phyloP scores from a whole-genome alignment of 2,797 vertebrate genomes.

The Eulemur albifrons region DNA sequence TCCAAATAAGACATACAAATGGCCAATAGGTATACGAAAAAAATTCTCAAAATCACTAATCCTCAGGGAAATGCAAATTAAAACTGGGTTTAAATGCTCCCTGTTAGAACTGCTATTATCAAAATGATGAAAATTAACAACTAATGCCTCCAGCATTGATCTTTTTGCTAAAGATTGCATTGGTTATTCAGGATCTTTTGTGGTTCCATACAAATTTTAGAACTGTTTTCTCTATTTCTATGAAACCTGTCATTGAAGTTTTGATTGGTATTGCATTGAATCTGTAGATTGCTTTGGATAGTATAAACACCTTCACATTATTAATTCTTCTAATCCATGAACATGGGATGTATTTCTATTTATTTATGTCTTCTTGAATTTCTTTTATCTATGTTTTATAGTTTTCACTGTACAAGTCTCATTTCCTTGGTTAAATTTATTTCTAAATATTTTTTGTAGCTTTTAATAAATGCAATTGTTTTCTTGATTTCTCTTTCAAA shows the following conservation, averaged over 20 bases:
- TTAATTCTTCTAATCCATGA: neutral
- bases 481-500: neutral
- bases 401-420: neutral
- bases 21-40: neutral
- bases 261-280: neutral
- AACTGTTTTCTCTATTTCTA: neutral
- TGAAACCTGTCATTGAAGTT: neutral
- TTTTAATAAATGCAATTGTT: neutral
- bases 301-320: neutral
- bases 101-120: neutral
- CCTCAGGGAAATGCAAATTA: neutral
- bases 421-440: neutral
- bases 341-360: neutral
- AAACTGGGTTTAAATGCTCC: neutral
- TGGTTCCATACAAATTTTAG: neutral
- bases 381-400: neutral
- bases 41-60: neutral
- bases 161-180: neutral
- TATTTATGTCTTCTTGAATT: neutral
- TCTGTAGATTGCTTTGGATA: neutral
- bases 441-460: neutral
- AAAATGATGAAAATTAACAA: neutral
- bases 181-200: neutral
- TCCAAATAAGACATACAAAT: neutral
- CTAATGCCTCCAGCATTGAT: neutral